A percentile compares a stretch with the other conserved stretches of the same genome.
These are phyloP conservation scores for Atrina japonica DNA, from an alignment of 2,888 invertebrate species.

Conservation along the genomic window DNA sequence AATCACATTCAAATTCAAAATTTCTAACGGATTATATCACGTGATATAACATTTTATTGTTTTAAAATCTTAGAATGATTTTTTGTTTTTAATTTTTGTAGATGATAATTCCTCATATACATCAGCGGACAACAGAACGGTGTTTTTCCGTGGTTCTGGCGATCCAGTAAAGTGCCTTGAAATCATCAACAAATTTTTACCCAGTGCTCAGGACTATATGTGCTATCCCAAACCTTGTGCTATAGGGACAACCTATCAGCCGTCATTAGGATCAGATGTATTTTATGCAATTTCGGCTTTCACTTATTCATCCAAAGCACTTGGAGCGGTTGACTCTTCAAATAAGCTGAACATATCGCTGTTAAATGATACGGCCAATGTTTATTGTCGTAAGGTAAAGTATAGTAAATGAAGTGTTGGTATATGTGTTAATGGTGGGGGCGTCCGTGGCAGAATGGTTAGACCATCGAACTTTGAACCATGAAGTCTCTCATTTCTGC, in stretches of 20 bases:
- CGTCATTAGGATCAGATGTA: slow-evolving; percentile 53
- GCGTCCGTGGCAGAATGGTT: too few relatives aligned
- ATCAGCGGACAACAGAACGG: slow-evolving; percentile 3
- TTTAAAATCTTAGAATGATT: not conserved
- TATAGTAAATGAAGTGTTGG: too few relatives aligned
- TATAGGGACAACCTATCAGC: slow-evolving; percentile 71
- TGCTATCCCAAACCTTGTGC: slow-evolving; percentile 77
- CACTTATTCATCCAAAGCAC: slow-evolving; percentile 57
- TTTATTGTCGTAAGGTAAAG: slow-evolving; percentile 65
- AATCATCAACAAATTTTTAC: slow-evolving; percentile 58
- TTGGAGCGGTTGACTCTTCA: slow-evolving; percentile 56
- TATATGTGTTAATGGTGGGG: too few relatives aligned
- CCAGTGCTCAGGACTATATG: slow-evolving; percentile 56
- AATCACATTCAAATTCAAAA: not conserved
- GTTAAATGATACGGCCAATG: slow-evolving; percentile 55
- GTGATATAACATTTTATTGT: not conserved
- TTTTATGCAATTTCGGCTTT: slow-evolving; percentile 71
- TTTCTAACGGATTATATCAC: not conserved
- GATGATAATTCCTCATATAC: slow-evolving; percentile 6
- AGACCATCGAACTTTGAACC: too few relatives aligned
- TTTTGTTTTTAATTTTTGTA: slow-evolving; percentile 31
- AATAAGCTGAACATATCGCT: slow-evolving; percentile 56
- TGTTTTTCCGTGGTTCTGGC: slow-evolving; percentile 62
- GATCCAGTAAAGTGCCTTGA: slow-evolving; percentile 62
- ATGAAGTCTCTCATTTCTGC: too few relatives aligned